A percentile compares a stretch with the other conserved stretches of the same genome.
Evolutionary conservation across 2,888 invertebrate genomes (phyloP).

Genomic region (Caradrina clavipalpis): DNA sequence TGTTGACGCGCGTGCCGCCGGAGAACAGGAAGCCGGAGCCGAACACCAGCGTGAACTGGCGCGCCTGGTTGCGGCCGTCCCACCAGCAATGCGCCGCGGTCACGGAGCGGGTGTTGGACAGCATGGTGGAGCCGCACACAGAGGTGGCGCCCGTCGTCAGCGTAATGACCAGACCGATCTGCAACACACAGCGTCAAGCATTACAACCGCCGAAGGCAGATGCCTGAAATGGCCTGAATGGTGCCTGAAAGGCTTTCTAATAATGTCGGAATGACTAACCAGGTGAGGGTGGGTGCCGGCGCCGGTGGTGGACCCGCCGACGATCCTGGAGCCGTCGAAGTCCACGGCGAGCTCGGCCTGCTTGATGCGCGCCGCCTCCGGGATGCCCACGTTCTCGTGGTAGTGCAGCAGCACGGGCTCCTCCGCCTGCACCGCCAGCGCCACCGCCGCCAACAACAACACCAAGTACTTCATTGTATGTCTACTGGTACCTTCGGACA

Average conservation of each 20-base stretch:
- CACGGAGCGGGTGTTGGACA: conserved; percentile 65
- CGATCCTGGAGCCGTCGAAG: conserved; percentile 60
- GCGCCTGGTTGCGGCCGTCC: conserved; percentile 68
- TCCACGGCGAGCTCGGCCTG: conserved; percentile 55
- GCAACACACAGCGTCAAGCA: conserved; percentile 8
- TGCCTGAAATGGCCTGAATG: neutral
- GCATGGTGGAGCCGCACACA: conserved; percentile 70
- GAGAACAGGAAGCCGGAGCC: conserved; percentile 67
- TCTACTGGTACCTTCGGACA: conserved; percentile 7
- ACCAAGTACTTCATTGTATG: conserved; percentile 19
- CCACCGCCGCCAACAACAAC: neutral
- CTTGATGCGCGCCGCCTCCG: conserved; percentile 63
- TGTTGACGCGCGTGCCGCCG: conserved; percentile 66
- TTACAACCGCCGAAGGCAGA: too few species aligned
- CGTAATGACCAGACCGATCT: conserved; percentile 69
- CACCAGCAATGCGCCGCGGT: conserved; percentile 76
- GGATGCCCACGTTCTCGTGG: conserved; percentile 62
- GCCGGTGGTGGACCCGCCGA: conserved; percentile 39
- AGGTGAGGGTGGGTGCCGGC: conserved; percentile 59
- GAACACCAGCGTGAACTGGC: conserved; percentile 72
- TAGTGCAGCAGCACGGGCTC: conserved; percentile 52
- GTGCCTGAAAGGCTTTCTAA: neutral
- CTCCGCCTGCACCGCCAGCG: conserved; percentile 27
- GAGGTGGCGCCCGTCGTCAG: conserved; percentile 66
- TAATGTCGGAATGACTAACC: conserved; percentile 20